phyloP scores from a whole-genome alignment of 1,140 invertebrate genomes.

The Helicoverpa zea region DNA sequence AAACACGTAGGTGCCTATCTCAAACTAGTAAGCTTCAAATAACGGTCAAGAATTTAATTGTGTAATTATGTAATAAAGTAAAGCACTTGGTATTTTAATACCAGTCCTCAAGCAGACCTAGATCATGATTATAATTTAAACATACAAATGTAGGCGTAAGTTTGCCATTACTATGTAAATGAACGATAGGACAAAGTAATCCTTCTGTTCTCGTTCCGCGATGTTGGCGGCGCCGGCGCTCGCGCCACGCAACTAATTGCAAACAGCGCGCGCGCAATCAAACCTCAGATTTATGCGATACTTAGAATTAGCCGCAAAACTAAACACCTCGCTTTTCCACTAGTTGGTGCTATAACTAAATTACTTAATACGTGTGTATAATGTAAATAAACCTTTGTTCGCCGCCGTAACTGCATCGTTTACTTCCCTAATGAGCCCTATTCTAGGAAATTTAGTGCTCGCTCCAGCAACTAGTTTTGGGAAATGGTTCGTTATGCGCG shows the following conservation, averaged over 20 bases:
- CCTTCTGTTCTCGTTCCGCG: neutral
- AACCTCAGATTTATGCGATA: constrained; percentile 38
- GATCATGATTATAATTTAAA: too few species aligned
- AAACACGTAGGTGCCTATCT: too few species aligned
- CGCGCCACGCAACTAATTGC: constrained; percentile 30
- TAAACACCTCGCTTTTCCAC: constrained; percentile 20
- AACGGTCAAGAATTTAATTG: too few species aligned
- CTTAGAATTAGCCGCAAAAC: constrained; percentile 19
- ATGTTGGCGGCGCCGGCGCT: constrained; percentile 16
- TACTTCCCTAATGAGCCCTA: constrained; percentile 24
- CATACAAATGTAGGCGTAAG: neutral
- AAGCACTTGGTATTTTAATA: too few species aligned
- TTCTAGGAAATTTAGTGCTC: constrained; percentile 30
- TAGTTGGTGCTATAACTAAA: constrained; percentile 3
- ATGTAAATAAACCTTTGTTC: constrained; percentile 58
- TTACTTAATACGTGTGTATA: constrained; percentile 29
- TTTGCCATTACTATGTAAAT: neutral
- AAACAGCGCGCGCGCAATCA: constrained; percentile 26
- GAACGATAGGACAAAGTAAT: neutral
- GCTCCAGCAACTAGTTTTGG: constrained; percentile 37
- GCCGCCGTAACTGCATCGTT: constrained; percentile 44
- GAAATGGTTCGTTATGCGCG: constrained; percentile 34
- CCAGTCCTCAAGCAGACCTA: too few species aligned
- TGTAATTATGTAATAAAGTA: too few species aligned
- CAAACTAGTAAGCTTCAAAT: too few species aligned